A percentile compares a stretch with the other conserved stretches of the same genome.
Conservation (phyloP, 37 sponge, comb jelly and placozoan species). For the Ianthella basta region DNA sequence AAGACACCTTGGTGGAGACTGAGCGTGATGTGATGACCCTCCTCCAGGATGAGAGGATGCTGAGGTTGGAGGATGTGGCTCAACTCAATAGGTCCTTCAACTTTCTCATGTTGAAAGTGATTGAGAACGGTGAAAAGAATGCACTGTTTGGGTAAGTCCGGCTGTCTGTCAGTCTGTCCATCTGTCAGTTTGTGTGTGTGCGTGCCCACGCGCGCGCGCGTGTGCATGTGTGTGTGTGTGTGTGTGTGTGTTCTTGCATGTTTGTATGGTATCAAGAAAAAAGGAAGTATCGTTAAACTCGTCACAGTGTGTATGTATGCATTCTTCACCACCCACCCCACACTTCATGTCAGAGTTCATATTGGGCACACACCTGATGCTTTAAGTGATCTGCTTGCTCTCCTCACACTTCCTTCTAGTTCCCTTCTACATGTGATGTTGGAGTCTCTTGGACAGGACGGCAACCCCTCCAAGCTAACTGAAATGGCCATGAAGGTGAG, state of each 20-base stretch:
- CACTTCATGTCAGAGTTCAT: too few species aligned
- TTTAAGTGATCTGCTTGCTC: too few species aligned
- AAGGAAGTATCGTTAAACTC: too few species aligned
- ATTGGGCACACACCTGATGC: too few species aligned
- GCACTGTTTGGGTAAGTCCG: conserved; percentile 73
- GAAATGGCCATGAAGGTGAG: conserved; percentile 78
- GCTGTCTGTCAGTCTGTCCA: too few species aligned
- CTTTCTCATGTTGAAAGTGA: conserved; percentile 60
- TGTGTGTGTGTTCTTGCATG: neutral
- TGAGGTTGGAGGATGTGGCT: conserved; percentile 60
- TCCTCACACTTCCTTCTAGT: too few species aligned
- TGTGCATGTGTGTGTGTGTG: neutral
- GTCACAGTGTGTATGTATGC: too few species aligned
- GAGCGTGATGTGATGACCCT: conserved; percentile 63
- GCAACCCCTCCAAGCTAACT: conserved; percentile 51
- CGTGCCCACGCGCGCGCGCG: neutral
- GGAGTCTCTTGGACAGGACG: conserved; percentile 55
- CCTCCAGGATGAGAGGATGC: conserved; percentile 68
- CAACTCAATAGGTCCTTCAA: conserved; percentile 76
- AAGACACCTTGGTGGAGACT: conserved; percentile 62
- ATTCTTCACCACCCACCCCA: too few species aligned
- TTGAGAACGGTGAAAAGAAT: conserved; percentile 70
- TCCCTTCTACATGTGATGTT: conserved; percentile 69
- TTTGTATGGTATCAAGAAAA: neutral
- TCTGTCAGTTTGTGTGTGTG: neutral